Base-by-base conservation (phyloP, 2,797 vertebrate species). In the Pseudochirops corinnae region DNA sequence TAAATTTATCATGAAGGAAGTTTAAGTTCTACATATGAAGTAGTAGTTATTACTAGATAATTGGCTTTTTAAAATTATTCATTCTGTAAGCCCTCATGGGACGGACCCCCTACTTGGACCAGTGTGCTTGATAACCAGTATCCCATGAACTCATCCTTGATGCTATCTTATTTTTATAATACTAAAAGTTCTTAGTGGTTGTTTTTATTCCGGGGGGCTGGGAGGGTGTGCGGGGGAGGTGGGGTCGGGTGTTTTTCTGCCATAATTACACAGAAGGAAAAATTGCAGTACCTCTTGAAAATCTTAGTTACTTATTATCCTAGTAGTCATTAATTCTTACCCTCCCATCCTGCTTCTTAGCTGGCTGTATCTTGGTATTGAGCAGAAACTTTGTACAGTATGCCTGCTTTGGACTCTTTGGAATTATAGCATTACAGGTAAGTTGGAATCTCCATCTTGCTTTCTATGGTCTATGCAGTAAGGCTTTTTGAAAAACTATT, bases 331-430 rank as follows among this genome's bases (percentile, higher is more conserved):
- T 87, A 87, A 87, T 90, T 97, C 93, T 95, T 60, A 95, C 31
- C 60, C 67, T 11, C 0, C 21, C 74, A 94, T 93, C 95, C 96
- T 56, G 94, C 93, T 50, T 62, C 91, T 95, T 98, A 99, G 99
- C 99, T 33, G 99, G 99, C 96, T 99, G 99, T 97, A 99, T 99
- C 97, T 99, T 99, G 98, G 99, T 99, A 98, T 98, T 99, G 98
- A 99, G 99, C 99, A 99, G 99, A 98, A 99, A 99, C 99, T 99
- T 99, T 98, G 99, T 99, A 98, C 99, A 99, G 97, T 99, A 99
- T 93, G 99, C 99, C 97, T 99, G 99, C 98, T 99, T 99, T 95
- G 99, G 99, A 98, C 98, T 99, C 96, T 99, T 99, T 96, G 99
- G 99, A 93, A 99, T 99, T 98, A 99, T 99, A 98, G 99, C 99